Evolutionary conservation across 2,797 vertebrate species (phyloP), one percentile per base, ranked within the genome.

Genomic region (Acrossocheilus fasciatus): DNA sequence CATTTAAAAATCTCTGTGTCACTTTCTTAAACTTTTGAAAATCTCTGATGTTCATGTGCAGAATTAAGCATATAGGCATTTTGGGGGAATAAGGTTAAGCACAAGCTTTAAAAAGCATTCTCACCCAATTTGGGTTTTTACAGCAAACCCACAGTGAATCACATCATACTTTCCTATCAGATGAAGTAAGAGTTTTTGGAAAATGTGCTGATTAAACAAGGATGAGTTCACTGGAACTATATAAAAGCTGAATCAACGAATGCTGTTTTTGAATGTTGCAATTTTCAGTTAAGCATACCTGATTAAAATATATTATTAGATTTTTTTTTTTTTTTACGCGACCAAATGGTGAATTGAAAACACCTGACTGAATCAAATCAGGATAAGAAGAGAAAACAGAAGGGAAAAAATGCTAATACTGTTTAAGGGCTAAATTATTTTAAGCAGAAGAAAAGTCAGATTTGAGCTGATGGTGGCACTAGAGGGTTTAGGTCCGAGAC

Each of bases 141-240:
- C 68, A 41, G 69, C 68, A 26, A 72, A 82, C 54, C 36, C 81
- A 39, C 68, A 82, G 9, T 70, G 81, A 82, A 82, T 57, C 50
- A 57, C 68, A 82, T 72, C 47, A 72, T 82, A 36, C 20, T 47
- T 70, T 82, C 34, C 66, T 54, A 26, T 70, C 30, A 82, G 66
- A 82, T 82, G 66, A 82, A 41, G 80, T 82, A 54, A 82, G 66
- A 36, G 20, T n/a, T 26, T 54, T 6, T 41, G 66, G 81, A 41
- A 57, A 82, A 82, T 54, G 47, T 69, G 18, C 14, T n/a, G 14
- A 12, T 41, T 54, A 26, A 39, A 57, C 47, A 70, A 82, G n/a
- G 34, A 82, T 41, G 23, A 41, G 81, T 43, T 72, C 68, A 82
- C 14, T 82, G 14, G 6, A 54, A 50, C 12, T n/a, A 20, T 34